Evolutionary conservation across 2,113 vertebrate genomes (phyloP).

Genomic region (Cairina moschata): DNA sequence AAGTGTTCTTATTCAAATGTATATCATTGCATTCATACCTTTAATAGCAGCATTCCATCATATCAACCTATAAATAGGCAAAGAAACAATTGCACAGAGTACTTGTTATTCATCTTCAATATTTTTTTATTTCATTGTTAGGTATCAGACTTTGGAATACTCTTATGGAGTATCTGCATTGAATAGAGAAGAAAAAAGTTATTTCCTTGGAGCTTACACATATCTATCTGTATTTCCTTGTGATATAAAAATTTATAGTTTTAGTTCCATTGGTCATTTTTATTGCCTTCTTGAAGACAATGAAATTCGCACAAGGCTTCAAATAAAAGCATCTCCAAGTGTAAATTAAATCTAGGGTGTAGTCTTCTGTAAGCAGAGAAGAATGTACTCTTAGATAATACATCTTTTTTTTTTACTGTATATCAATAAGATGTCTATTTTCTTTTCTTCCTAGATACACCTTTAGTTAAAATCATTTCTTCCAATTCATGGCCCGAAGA

Average conservation of each 20-base stretch:
- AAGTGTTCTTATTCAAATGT: conserved; percentile 71
- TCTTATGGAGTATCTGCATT: not conserved
- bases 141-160: conserved; percentile 28
- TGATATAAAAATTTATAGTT: not conserved
- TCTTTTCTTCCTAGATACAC: conserved; percentile 86
- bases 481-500: conserved; percentile 93
- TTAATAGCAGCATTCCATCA: conserved; percentile 70
- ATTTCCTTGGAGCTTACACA: not conserved
- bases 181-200: not conserved
- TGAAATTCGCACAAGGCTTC: not conserved
- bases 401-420: conserved; percentile 20
- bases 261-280: conserved; percentile 28
- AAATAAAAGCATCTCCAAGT: conserved; percentile 25
- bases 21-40: conserved; percentile 53
- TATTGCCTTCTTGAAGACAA: conserved; percentile 26
- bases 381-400: conserved; percentile 23
- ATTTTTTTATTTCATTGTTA: conserved; percentile 52
- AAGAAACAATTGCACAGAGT: conserved; percentile 64
- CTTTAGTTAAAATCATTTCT: conserved; percentile 90
- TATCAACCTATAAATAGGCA: conserved; percentile 70
- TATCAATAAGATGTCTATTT: conserved; percentile 64
- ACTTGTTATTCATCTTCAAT: conserved; percentile 62
- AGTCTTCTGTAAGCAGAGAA: not conserved
- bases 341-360: not conserved
- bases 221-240: not conserved